These are phyloP conservation scores for Polymixis flavicincta DNA, from an alignment of 2,888 invertebrate genomes.

Conservation along the genomic window DNA sequence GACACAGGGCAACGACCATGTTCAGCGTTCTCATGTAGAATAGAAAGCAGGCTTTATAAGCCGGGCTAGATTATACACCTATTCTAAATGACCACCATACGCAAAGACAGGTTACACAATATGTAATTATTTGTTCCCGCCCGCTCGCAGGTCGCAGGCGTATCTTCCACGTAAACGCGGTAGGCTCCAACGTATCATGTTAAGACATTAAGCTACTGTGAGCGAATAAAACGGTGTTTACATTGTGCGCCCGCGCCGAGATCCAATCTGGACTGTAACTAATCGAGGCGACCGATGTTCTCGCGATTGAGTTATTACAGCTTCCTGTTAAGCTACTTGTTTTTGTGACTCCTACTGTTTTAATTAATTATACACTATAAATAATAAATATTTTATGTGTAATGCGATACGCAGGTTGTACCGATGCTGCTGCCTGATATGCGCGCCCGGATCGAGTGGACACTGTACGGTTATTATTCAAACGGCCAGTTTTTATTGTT, in stretches of 20 bases:
- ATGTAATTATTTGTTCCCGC: slow-evolving; percentile 55
- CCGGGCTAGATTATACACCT: slow-evolving; percentile 2
- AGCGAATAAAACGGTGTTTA: slow-evolving; percentile 76
- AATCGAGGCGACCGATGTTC: slow-evolving; percentile 85
- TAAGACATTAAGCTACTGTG: slow-evolving; percentile 85
- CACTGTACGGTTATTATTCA: slow-evolving; percentile 84
- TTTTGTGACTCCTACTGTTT: slow-evolving; percentile 89
- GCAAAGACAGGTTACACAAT: slow-evolving; percentile 49
- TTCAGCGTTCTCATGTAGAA: background rate
- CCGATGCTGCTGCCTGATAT: slow-evolving; percentile 84
- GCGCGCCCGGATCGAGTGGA: slow-evolving; percentile 77
- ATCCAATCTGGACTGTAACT: slow-evolving; percentile 89
- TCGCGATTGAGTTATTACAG: slow-evolving; percentile 90
- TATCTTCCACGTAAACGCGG: slow-evolving; percentile 79
- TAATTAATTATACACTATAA: slow-evolving; percentile 90
- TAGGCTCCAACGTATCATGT: slow-evolving; percentile 82
- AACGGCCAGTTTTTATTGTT: slow-evolving; percentile 84
- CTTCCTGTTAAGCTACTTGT: slow-evolving; percentile 90
- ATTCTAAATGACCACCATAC: slow-evolving; percentile 21
- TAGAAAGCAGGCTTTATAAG: background rate
- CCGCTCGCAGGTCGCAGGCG: slow-evolving; percentile 56
- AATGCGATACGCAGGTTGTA: slow-evolving; percentile 87
- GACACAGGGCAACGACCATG: background rate
- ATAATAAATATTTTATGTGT: slow-evolving; percentile 90
- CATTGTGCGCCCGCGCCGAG: slow-evolving; percentile 79